These are phyloP conservation scores for Burhinus oedicnemus DNA, from an alignment of 2,113 vertebrate species.

Conservation along the genomic window DNA sequence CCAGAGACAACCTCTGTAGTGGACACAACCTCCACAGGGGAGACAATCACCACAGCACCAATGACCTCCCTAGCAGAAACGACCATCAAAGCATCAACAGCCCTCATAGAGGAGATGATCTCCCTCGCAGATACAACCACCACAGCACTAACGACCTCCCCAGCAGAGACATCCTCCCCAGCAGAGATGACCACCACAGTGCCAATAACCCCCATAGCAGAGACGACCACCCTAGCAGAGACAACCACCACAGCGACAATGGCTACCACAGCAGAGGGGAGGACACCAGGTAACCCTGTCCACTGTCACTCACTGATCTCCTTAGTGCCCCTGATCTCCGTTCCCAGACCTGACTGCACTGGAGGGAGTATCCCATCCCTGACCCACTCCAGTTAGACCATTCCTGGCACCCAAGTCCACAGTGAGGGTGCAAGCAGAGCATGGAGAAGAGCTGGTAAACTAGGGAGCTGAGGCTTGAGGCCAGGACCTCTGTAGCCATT, in stretches of 20 bases:
- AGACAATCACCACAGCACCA: neutral
- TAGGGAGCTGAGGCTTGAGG: too few relatives aligned
- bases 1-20: fast-evolving
- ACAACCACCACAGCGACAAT: fast-evolving
- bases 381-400: too few relatives aligned
- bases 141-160: fast-evolving
- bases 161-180: too few relatives aligned
- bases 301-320: neutral
- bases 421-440: neutral
- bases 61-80: neutral
- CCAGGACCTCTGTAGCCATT: neutral
- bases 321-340: neutral
- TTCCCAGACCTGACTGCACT: neutral
- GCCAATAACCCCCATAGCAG: neutral
- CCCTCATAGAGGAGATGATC: too few relatives aligned
- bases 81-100: neutral
- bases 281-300: neutral
- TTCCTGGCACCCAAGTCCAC: neutral
- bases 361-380: too few relatives aligned
- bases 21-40: fast-evolving
- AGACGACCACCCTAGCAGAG: too few relatives aligned
- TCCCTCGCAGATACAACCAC: neutral
- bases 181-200: neutral
- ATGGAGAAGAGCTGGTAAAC: neutral
- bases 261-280: fast-evolving